These are phyloP conservation scores for Parotia lawesii DNA, from an alignment of 2,113 vertebrate genomes.

Conservation along the genomic window DNA sequence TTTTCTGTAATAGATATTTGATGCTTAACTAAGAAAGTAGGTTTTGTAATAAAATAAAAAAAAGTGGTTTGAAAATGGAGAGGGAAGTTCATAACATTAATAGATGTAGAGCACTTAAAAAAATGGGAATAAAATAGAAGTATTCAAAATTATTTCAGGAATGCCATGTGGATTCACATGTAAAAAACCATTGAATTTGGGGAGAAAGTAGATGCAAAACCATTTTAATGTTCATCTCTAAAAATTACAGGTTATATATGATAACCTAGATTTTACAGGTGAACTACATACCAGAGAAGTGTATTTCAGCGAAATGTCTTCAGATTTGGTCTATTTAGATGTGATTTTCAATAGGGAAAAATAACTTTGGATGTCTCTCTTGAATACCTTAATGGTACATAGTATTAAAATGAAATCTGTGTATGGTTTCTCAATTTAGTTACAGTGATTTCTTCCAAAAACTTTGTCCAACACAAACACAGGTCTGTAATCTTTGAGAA, in stretches of 20 bases:
- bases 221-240: background rate
- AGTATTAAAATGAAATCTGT: background rate
- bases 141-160: background rate
- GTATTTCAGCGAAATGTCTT: background rate
- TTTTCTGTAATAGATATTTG: background rate
- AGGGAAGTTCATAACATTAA: background rate
- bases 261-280: background rate
- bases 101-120: background rate
- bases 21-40: background rate
- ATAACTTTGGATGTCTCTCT: background rate
- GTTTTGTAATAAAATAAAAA: background rate
- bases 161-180: background rate
- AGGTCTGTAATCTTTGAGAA: background rate
- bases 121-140: background rate
- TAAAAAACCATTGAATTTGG: background rate
- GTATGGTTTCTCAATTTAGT: background rate
- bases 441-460: background rate
- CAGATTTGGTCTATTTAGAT: background rate
- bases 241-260: background rate
- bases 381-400: background rate
- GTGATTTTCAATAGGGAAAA: background rate
- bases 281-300: background rate
- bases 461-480: background rate
- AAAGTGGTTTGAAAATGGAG: background rate
- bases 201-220: accelerated